Percentiles rank a stretch among this genome's conserved stretches.
phyloP scores from a whole-genome alignment of 2,113 vertebrate genomes.

The Hippocampus zosterae region DNA sequence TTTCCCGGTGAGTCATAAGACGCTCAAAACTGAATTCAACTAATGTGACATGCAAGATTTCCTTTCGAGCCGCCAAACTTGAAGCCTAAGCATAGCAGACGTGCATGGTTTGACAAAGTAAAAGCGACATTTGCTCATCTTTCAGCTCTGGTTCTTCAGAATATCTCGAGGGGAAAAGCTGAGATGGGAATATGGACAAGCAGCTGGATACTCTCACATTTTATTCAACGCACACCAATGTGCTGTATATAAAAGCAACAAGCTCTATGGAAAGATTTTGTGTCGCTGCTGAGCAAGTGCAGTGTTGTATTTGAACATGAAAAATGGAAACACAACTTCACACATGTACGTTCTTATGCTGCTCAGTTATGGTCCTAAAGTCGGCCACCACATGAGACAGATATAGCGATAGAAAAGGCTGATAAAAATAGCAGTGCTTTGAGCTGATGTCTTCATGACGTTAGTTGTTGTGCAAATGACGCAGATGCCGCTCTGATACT shows the following conservation, averaged over 20 bases:
- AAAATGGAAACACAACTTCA: background rate
- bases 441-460: background rate
- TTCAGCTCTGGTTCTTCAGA: background rate
- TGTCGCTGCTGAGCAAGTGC: background rate
- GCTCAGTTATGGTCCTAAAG: background rate
- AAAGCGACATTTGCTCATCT: constrained; percentile 15
- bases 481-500: background rate
- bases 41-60: constrained; percentile 1
- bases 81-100: background rate
- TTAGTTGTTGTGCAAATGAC: background rate
- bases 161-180: background rate
- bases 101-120: background rate
- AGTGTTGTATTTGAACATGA: background rate
- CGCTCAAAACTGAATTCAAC: constrained; percentile 8
- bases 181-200: background rate
- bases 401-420: background rate
- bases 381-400: background rate
- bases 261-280: background rate
- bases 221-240: background rate
- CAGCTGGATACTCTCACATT: constrained; percentile 1
- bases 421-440: background rate
- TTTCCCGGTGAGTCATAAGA: background rate
- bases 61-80: background rate
- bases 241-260: background rate
- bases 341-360: background rate